These are phyloP conservation scores for Synergus laeviventris DNA, from an alignment of 2,888 invertebrate species.

Conservation along the genomic window DNA sequence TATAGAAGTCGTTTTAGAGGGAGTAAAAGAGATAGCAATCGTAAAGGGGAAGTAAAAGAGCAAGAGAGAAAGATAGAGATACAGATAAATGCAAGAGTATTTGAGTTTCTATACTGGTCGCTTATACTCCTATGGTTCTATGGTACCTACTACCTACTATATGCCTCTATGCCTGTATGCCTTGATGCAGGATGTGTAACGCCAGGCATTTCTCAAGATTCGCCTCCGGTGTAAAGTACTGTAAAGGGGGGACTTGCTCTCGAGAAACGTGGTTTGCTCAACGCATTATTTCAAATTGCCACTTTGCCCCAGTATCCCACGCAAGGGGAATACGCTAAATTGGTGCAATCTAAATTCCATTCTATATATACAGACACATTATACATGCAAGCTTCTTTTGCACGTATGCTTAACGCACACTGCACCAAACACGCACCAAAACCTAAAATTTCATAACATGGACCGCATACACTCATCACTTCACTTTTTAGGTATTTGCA, in stretches of 20 bases:
- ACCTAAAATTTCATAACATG: not conserved
- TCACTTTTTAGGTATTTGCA: not conserved
- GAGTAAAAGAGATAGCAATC: not conserved
- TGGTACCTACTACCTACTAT: no score
- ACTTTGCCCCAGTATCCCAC: constrained; percentile 52
- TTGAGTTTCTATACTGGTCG: constrained; percentile 8
- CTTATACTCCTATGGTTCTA: not conserved
- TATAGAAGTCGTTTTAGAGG: not conserved
- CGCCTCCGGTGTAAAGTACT: constrained; percentile 48
- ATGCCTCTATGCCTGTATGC: not conserved
- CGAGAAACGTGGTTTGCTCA: constrained; percentile 50
- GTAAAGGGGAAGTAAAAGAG: not conserved
- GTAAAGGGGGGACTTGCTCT: constrained; percentile 42
- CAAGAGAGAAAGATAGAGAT: not conserved
- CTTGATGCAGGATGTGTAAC: constrained; percentile 1
- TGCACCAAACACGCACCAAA: not conserved
- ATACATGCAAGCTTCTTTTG: not conserved
- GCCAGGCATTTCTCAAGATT: constrained; percentile 48
- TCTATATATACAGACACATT: constrained; percentile 26
- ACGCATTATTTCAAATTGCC: constrained; percentile 56
- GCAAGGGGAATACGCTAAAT: constrained; percentile 46
- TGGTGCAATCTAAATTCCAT: constrained; percentile 39
- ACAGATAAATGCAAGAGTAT: constrained; percentile 9
- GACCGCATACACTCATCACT: not conserved
- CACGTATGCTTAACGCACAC: not conserved